Conservation (phyloP, 2,888 invertebrate species). For the Apamea monoglypha region DNA sequence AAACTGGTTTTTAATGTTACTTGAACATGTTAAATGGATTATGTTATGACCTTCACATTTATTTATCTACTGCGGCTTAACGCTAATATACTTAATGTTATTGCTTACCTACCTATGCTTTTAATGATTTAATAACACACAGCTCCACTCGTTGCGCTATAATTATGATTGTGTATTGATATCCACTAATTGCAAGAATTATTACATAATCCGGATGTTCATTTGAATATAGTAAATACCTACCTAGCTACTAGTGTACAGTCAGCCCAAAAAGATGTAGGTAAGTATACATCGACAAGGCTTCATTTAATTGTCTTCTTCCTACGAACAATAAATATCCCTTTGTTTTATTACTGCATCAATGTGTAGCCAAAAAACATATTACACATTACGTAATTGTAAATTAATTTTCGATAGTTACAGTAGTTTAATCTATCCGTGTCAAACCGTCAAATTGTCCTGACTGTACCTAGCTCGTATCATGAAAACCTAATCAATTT, state of each 20-base stretch:
- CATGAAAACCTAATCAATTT: neutral
- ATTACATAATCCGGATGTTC: neutral
- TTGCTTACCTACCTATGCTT: constrained; percentile 6
- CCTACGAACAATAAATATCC: no score
- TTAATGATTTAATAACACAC: constrained; percentile 35
- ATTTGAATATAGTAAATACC: constrained; percentile 8
- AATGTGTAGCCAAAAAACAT: neutral
- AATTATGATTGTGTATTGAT: constrained; percentile 28
- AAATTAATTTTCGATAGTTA: no score
- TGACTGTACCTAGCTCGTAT: neutral
- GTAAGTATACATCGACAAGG: neutral
- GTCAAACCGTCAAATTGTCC: no score
- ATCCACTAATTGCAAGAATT: constrained; percentile 3
- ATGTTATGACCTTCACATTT: constrained; percentile 48
- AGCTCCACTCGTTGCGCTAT: constrained; percentile 16
- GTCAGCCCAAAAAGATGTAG: neutral
- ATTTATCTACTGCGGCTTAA: constrained; percentile 26
- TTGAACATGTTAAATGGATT: constrained; percentile 38
- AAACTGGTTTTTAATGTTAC: constrained; percentile 59
- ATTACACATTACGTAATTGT: neutral
- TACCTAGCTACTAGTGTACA: neutral
- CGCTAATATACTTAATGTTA: constrained; percentile 34
- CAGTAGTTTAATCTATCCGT: no score
- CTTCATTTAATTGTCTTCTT: neutral
- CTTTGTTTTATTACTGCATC: neutral